Percentiles rank a stretch among this genome's conserved stretches.
phyloP scores from a whole-genome alignment of 2,113 vertebrate genomes.

The Himantopus leucocephalus region DNA sequence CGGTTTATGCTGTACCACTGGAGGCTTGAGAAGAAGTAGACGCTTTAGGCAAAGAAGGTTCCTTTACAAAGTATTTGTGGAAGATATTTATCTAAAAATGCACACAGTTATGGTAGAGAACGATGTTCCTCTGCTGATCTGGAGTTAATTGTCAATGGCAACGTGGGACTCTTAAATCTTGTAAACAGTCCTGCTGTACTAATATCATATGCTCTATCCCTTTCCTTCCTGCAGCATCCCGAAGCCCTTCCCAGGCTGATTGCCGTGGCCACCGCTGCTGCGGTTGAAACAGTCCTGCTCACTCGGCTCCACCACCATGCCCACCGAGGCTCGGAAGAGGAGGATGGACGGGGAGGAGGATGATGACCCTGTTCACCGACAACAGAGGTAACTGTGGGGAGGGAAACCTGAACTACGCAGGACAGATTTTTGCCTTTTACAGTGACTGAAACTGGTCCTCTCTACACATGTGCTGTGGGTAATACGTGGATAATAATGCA shows the following conservation, averaged over 20 bases:
- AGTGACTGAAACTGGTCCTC: background rate
- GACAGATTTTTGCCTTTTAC: background rate
- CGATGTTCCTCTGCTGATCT: background rate
- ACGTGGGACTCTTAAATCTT: background rate
- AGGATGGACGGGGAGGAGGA: background rate
- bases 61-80: background rate
- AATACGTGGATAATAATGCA: background rate
- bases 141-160: background rate
- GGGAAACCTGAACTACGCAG: background rate
- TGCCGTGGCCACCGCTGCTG: background rate
- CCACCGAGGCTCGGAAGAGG: background rate
- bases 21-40: background rate
- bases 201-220: background rate
- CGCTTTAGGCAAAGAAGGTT: background rate
- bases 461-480: rapidly evolving
- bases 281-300: background rate
- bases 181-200: background rate
- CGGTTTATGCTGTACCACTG: background rate
- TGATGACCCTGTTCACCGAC: background rate
- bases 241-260: background rate
- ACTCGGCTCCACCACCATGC: background rate
- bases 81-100: conserved; percentile 16
- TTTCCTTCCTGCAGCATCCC: background rate
- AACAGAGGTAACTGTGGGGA: background rate
- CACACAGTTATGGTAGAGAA: background rate